A percentile compares a stretch with the other conserved stretches of the same genome.
Conservation (phyloP, 1,140 invertebrate species). For the Drosophila parabipectinata region DNA sequence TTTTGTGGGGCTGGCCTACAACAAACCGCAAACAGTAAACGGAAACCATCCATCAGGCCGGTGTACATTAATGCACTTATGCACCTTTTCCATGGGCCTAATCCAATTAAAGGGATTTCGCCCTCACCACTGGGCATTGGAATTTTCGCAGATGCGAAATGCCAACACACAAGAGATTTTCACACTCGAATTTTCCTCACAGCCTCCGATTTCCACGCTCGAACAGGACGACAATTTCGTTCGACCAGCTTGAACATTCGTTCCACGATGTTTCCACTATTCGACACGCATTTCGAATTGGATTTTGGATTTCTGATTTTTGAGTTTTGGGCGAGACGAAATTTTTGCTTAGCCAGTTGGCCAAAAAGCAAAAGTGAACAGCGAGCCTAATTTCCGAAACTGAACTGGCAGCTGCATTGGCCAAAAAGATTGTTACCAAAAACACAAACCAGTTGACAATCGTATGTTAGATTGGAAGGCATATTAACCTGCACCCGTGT, state of each 20-base stretch:
- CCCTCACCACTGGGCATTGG: conserved; percentile 25
- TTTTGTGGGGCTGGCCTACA: conserved; percentile 8
- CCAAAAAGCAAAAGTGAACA: conserved; percentile 48
- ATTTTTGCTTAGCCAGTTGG: conserved; percentile 58
- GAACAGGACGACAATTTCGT: conserved; percentile 39
- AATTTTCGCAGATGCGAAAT: conserved; percentile 65
- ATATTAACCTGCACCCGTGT: conserved; percentile 31
- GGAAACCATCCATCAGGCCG: conserved; percentile 5
- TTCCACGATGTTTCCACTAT: conserved; percentile 51
- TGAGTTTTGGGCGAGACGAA: conserved; percentile 68
- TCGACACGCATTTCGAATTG: conserved; percentile 77
- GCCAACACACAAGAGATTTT: conserved; percentile 68
- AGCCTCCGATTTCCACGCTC: conserved; percentile 67
- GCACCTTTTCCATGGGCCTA: conserved; percentile 39
- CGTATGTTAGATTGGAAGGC: conserved; percentile 3
- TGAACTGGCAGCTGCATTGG: conserved; percentile 61
- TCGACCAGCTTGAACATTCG: conserved; percentile 43
- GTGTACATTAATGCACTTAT: neutral
- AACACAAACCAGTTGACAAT: conserved; percentile 3
- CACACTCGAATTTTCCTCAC: conserved; percentile 63
- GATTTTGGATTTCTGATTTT: conserved; percentile 37
- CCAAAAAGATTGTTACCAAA: conserved; percentile 16
- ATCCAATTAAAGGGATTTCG: conserved; percentile 40
- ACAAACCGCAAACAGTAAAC: conserved; percentile 6
- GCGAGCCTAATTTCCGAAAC: conserved; percentile 66